Evolutionary conservation across 2,113 vertebrate species (phyloP), one percentile per base, ranked within the genome.

Genomic region (Ranitomeya variabilis): DNA sequence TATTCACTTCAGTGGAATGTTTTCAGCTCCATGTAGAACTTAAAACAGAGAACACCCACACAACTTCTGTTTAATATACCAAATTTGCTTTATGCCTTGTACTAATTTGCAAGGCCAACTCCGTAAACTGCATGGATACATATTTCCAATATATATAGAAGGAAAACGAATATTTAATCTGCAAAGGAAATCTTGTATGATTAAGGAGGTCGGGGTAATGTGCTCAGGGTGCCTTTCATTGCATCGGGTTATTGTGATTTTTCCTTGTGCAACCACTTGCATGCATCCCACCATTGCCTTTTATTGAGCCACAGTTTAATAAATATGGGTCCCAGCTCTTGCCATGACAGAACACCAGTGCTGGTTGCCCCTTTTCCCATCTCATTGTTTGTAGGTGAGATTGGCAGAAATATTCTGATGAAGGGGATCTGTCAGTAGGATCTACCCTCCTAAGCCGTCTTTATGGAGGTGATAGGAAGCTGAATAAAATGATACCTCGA

Each of bases 1-100:
- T 64, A 83, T 83, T 66, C 80, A 83, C 80, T 83, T 82, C 80
- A 64, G 57, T 31, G 16, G 62, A 45, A 26, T 82, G 80, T 82
- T 82, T 66, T 82, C 60, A 82, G 31, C 31, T 66, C 59, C 7
- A 37, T 82, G 80, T 19, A 83, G 60, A 60, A 83, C 31, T 66
- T 83, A 83, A 83, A 83, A 64, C 80, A 83, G 80, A 64, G 60
- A 66, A 83, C 80, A 66, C 80, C 80, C 80, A 83, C 80, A 66
- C 80, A 83, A 83, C 80, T 83, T 83, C 80, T 83, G 80, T 66
- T 45, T 64, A 83, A 66, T 51, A 83, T 83, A n/a, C 80, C 80
- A 83, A 82, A 83, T 83, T 83, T 83, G 80, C 60, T 83, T 83
- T 19, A 83, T 66, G 59, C 21, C 60, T 51, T 66, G 6, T 83